phyloP scores from a whole-genome alignment of 2,888 invertebrate species.

The Sarcophaga rosellei region DNA sequence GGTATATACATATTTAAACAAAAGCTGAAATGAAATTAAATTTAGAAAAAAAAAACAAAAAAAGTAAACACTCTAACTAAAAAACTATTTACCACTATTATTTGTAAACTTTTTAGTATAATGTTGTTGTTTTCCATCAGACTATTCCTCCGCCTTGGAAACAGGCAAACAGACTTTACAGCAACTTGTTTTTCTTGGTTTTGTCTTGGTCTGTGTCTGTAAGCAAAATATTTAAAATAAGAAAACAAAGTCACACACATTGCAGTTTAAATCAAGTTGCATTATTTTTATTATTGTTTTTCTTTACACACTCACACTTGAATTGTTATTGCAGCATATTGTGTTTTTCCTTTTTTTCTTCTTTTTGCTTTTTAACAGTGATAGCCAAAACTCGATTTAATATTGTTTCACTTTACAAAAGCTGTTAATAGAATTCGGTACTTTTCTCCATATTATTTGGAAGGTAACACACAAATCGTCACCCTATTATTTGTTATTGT shows the following conservation, averaged over 20 bases:
- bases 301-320: slow-evolving; percentile 7
- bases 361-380: neutral
- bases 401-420: too few species aligned
- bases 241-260: neutral
- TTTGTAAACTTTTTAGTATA: slow-evolving; percentile 43
- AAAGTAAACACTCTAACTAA: neutral
- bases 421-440: too few species aligned
- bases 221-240: slow-evolving; percentile 7
- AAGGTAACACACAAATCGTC: too few species aligned
- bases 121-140: slow-evolving; percentile 76
- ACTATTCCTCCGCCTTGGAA: slow-evolving; percentile 78
- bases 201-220: neutral
- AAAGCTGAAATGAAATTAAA: neutral
- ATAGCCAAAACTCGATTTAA: neutral
- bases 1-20: too few species aligned
- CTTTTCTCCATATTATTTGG: too few species aligned
- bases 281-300: slow-evolving; percentile 2
- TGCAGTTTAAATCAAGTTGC: neutral
- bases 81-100: slow-evolving; percentile 43
- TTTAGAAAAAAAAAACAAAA: neutral
- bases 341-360: neutral
- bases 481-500: too few species aligned
- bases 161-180: slow-evolving; percentile 76
- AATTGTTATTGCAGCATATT: neutral
- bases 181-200: slow-evolving; percentile 16